A percentile compares a stretch with the other conserved stretches of the same genome.
Conservation (phyloP, 2,797 vertebrate species). For the Apogon hyalosoma region DNA sequence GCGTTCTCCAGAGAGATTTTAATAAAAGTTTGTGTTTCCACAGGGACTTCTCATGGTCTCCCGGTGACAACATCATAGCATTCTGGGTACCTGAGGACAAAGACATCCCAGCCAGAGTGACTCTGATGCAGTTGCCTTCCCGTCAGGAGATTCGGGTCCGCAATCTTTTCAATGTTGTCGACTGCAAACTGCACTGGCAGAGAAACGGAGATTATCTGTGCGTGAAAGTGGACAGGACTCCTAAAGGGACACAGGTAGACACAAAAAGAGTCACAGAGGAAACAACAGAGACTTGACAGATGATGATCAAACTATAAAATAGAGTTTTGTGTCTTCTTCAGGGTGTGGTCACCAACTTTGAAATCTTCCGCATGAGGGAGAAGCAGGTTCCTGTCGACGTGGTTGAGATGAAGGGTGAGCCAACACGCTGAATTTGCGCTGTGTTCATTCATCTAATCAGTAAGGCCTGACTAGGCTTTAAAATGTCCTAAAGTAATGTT, state of each 20-base stretch:
- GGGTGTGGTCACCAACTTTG: slow-evolving; percentile 99
- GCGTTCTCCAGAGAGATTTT: background rate
- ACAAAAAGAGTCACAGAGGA: accelerated
- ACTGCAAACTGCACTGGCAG: slow-evolving; percentile 99
- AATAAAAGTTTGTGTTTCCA: background rate
- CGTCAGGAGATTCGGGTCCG: slow-evolving; percentile 97
- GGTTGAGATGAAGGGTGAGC: slow-evolving; percentile 97
- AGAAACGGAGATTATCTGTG: slow-evolving; percentile 97
- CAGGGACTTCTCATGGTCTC: slow-evolving; percentile 99
- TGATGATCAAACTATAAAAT: background rate
- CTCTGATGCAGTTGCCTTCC: slow-evolving; percentile 96
- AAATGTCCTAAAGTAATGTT: no score
- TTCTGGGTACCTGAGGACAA: slow-evolving; percentile 99
- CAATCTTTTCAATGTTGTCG: slow-evolving; percentile 97
- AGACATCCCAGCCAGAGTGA: slow-evolving; percentile 97
- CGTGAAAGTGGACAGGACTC: slow-evolving; percentile 97
- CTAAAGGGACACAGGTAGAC: slow-evolving; percentile 94
- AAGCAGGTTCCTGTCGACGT: slow-evolving; percentile 99
- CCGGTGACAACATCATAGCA: slow-evolving; percentile 97
- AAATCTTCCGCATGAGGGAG: slow-evolving; percentile 99
- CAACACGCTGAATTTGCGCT: background rate
- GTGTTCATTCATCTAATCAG: background rate
- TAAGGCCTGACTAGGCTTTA: no score
- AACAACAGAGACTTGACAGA: background rate
- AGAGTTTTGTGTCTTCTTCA: slow-evolving; percentile 54